These are phyloP conservation scores for Siphamia tubifer DNA, from an alignment of 2,113 vertebrate genomes.

Conservation along the genomic window DNA sequence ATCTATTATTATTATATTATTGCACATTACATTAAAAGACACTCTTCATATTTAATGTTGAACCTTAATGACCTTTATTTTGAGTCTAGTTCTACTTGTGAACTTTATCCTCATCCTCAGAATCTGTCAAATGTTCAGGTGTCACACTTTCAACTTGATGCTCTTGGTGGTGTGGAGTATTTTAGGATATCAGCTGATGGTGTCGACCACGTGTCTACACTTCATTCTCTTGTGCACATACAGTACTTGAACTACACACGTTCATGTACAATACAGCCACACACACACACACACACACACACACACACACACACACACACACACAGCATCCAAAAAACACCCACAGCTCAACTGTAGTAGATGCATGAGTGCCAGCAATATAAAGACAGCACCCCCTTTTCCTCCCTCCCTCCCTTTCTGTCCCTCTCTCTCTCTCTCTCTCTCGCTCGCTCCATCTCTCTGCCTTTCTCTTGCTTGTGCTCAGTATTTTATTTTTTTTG, in stretches of 20 bases:
- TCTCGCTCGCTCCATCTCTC: background rate
- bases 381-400: conserved; percentile 39
- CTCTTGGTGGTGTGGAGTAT: background rate
- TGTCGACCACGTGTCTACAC: background rate
- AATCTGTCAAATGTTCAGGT: too few species aligned
- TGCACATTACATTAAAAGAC: too few species aligned
- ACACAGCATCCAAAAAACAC: conserved; percentile 44
- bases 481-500: conserved; percentile 38
- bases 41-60: too few species aligned
- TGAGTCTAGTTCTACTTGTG: too few species aligned
- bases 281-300: conserved; percentile 2
- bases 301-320: conserved; percentile 6
- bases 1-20: too few species aligned
- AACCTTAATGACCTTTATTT: too few species aligned
- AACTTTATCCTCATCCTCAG: too few species aligned
- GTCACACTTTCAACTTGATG: too few species aligned
- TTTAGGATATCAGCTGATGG: background rate
- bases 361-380: conserved; percentile 51
- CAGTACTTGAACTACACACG: background rate
- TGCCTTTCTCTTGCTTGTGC: background rate
- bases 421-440: conserved; percentile 10
- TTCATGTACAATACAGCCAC: background rate
- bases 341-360: conserved; percentile 58
- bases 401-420: conserved; percentile 8
- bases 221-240: conserved; percentile 1